phyloP scores from a whole-genome alignment of 2,888 invertebrate genomes.

The Drosophila mayaguana region DNA sequence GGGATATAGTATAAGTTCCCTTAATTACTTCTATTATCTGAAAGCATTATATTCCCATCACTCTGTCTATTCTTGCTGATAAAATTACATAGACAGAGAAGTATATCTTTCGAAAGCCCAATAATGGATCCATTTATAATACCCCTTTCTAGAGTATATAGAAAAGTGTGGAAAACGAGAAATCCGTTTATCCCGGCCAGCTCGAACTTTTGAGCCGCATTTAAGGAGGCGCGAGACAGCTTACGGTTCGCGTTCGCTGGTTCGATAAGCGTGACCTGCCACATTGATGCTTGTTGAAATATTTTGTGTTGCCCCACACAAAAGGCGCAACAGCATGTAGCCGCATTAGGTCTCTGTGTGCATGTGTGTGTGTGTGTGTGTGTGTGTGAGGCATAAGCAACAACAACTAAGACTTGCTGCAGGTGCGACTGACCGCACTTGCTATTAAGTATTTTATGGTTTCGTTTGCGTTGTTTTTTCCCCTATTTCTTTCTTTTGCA shows the following conservation, averaged over 20 bases:
- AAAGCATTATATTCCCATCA: neutral
- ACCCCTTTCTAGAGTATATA: neutral
- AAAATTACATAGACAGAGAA: neutral
- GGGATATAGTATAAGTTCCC: too few relatives aligned
- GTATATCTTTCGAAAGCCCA: neutral
- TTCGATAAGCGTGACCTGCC: slow-evolving; percentile 66
- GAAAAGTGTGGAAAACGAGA: slow-evolving; percentile 22
- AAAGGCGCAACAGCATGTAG: slow-evolving; percentile 25
- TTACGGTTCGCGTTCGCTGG: slow-evolving; percentile 14
- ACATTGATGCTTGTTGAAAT: slow-evolving; percentile 57
- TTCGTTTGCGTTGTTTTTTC: slow-evolving; percentile 43
- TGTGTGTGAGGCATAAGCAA: slow-evolving; percentile 12
- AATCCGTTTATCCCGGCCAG: slow-evolving; percentile 22
- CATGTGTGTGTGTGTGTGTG: slow-evolving; percentile 2
- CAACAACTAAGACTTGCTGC: slow-evolving; percentile 15
- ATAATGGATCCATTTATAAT: neutral
- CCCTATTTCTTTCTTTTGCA: slow-evolving; percentile 43
- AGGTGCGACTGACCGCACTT: slow-evolving; percentile 54
- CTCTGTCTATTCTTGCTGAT: neutral
- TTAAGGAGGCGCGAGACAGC: slow-evolving; percentile 30
- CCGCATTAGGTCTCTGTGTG: neutral
- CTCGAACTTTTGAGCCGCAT: slow-evolving; percentile 29
- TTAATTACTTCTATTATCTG: too few relatives aligned
- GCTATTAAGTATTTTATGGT: slow-evolving; percentile 72
- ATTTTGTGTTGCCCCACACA: slow-evolving; percentile 42